Evolutionary conservation across 1,140 invertebrate genomes (phyloP).

Genomic region (Platyura marginata): DNA sequence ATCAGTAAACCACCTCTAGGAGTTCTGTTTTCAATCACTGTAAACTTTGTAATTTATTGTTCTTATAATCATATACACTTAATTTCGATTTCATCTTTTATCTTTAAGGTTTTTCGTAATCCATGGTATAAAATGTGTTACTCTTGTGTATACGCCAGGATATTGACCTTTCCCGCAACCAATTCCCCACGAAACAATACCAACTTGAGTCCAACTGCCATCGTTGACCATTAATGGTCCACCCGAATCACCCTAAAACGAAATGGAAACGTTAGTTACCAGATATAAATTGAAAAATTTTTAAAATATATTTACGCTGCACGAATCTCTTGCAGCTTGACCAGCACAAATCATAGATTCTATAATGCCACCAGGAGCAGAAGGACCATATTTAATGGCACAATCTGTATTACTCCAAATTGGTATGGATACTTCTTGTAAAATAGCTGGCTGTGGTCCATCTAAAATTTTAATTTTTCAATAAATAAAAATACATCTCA

Average conservation of each 20-base stretch:
- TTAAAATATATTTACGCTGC: conserved; percentile 36
- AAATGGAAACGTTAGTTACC: neutral
- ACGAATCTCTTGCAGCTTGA: conserved; percentile 63
- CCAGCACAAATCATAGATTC: conserved; percentile 77
- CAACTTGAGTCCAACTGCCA: conserved; percentile 56
- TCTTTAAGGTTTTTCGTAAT: conserved; percentile 42
- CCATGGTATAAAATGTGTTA: conserved; percentile 60
- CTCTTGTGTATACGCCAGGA: conserved; percentile 54
- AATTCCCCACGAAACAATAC: conserved; percentile 85
- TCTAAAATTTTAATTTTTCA: too few species aligned
- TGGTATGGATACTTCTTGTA: conserved; percentile 68
- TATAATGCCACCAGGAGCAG: conserved; percentile 72
- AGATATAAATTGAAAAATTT: neutral
- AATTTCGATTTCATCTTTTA: neutral
- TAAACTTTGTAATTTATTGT: too few species aligned
- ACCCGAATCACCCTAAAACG: conserved; percentile 70
- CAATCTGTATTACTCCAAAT: conserved; percentile 70
- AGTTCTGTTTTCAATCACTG: too few species aligned
- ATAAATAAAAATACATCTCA: too few species aligned
- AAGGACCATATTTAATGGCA: conserved; percentile 57
- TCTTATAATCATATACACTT: neutral
- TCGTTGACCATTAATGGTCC: conserved; percentile 73
- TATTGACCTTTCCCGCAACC: conserved; percentile 80
- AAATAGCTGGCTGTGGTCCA: conserved; percentile 56
- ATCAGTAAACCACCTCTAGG: too few species aligned